Conservation (phyloP, 2,888 invertebrate genomes). For the Leistus spinibarbis region DNA sequence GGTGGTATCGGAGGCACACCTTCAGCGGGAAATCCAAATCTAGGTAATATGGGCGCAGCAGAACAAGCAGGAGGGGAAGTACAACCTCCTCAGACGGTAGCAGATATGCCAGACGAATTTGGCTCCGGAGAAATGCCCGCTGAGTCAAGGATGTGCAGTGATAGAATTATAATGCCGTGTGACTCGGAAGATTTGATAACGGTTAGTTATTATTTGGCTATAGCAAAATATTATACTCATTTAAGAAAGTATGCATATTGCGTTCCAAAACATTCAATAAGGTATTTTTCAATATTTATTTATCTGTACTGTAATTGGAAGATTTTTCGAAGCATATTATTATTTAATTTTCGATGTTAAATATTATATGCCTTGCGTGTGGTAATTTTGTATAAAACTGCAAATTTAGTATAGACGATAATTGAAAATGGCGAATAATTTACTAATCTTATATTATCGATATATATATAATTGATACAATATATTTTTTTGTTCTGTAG, state of each 20-base stretch:
- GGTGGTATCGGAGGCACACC: background rate
- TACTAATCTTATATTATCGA: background rate
- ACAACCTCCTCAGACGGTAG: constrained; percentile 37
- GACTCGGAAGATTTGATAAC: constrained; percentile 83
- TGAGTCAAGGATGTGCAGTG: constrained; percentile 61
- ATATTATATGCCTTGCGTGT: too few relatives aligned
- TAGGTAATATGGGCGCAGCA: constrained; percentile 41
- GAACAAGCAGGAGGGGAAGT: constrained; percentile 46
- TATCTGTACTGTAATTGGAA: too few relatives aligned
- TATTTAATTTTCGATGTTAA: too few relatives aligned
- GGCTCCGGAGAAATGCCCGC: constrained; percentile 55
- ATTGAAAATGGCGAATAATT: background rate
- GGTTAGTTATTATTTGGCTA: constrained; percentile 55
- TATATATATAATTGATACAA: background rate
- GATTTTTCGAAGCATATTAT: too few relatives aligned
- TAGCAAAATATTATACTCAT: too few relatives aligned
- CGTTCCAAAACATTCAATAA: too few relatives aligned
- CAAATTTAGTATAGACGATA: background rate
- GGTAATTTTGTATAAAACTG: too few relatives aligned
- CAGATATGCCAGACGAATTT: constrained; percentile 43
- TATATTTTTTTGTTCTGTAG: constrained; percentile 55
- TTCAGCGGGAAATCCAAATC: background rate
- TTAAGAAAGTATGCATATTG: too few relatives aligned
- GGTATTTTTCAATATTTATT: too few relatives aligned
- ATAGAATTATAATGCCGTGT: constrained; percentile 80